Evolutionary conservation across 2,888 invertebrate genomes (phyloP), one percentile per base, ranked within the genome.

Genomic region (Trissoscelio sp.): DNA sequence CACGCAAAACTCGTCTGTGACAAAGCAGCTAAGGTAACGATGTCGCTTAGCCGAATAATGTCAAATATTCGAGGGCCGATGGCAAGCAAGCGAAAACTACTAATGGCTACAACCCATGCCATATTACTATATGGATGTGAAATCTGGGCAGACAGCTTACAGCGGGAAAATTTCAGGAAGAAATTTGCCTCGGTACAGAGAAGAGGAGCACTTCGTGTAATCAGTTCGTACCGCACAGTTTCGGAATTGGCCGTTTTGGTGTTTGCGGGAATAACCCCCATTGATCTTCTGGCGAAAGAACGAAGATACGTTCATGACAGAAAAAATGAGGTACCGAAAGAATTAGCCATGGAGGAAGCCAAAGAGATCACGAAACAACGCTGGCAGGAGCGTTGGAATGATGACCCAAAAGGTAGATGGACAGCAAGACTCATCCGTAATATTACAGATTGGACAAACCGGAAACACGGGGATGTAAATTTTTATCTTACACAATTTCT

Each of bases 341-440:
- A 37, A 37, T 37, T 9, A 37, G 9, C 3, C 37, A n/a, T n/a
- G 9, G 9, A 31, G 31, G 9, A 31, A 9, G 31, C 31, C 31
- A 31, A 9, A 31, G 31, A 6, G 9, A 9, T 7, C 7, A 2
- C 12, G 6, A n/a, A 9, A 2, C 20, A 22, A 12, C 37, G 34
- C 57, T 55, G 55, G 58, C 58, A 58, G 20, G 22, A 58, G 20
- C n/a, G n/a, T 4, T 37, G 37, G 37, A n/a, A 37, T n/a, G 37
- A 3, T n/a, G 1, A n/a, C n/a, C 11, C 3, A 9, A 9, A n/a
- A n/a, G 37, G 34, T 11, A 16, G 57, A 37, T 57, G 57, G 57
- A 37, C 57, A 1, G 37, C 18, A 0, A 2, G 57, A 2, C 39
- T 57, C 7, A 57, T 57, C 1, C 4, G 9, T 2, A 2, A 34